Evolutionary conservation across 1,140 invertebrate species (phyloP), one percentile per base, ranked within the genome.

Genomic region (Trichonephila inaurata): DNA sequence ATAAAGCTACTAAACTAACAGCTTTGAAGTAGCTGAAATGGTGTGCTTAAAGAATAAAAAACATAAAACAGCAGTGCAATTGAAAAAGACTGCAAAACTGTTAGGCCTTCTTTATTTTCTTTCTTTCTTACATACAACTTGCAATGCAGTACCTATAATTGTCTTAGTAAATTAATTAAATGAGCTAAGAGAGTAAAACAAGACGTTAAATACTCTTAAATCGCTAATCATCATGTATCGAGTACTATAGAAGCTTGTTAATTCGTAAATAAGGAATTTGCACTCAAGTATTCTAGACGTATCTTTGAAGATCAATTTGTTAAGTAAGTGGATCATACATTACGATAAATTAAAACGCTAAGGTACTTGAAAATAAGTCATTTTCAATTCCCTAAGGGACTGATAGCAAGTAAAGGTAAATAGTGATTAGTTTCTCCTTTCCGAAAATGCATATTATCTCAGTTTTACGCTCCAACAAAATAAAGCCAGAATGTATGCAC

Each of bases 281-380:
- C 69, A 16, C 24, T 72, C 14, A 72, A 33, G 28, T 16, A 72
- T 72, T 33, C 69, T 33, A 14, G 24, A 33, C 16, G 69, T 33
- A 33, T 33, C 69, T 28, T 33, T 72, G 62, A 58, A 51, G 44
- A 51, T 58, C 81, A 83, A 83, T 83, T 83, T 51, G 81, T 51
- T 83, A 83, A 58, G 19, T 51, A 83, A 58, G 40, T 44, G 81
- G 18, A 51, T 58, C 19, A 4, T 10, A 1, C 51, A 83, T 83
- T 51, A 24, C 40, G 40, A 51, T 83, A 58, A 58, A 83, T 83
- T 83, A n/a, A 51, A 58, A 83, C 40, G 40, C 2, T n/a, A 40
- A 51, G 19, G 40, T 51, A 83, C 40, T 51, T 83, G 81, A 51
- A 44, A 44, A 83, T 83, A 19, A 83, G 40, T 21, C 81, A 18